Percentiles rank a stretch among this genome's conserved stretches.
Evolutionary conservation across 2,888 invertebrate genomes (phyloP).

Genomic region (Spilarctia lutea): DNA sequence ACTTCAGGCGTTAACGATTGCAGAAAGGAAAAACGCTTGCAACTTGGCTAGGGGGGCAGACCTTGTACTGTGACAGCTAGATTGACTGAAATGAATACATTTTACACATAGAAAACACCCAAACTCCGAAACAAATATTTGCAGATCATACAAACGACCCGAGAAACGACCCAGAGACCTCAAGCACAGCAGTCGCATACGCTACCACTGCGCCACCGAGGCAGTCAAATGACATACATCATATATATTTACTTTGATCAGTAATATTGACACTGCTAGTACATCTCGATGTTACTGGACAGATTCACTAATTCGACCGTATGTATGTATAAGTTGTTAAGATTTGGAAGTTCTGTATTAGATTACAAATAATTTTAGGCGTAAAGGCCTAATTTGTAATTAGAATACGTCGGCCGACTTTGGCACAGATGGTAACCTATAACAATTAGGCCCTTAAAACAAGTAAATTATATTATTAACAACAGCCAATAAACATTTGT

Average conservation of each 20-base stretch:
- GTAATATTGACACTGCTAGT: neutral
- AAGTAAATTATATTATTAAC: conserved; percentile 34
- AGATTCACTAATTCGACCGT: neutral
- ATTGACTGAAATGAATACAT: no score
- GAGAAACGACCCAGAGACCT: no score
- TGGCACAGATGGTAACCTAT: conserved; percentile 73
- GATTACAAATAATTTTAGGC: neutral
- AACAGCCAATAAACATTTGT: conserved; percentile 49
- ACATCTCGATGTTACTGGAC: neutral
- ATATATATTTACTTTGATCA: neutral
- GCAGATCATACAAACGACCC: no score
- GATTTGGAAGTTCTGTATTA: conserved; percentile 10
- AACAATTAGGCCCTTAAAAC: conserved; percentile 59
- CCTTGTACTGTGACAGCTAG: no score
- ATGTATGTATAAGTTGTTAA: neutral
- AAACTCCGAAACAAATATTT: no score
- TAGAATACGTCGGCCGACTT: conserved; percentile 59
- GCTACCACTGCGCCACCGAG: no score
- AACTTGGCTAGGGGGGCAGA: no score
- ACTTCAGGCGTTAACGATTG: no score
- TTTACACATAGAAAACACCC: no score
- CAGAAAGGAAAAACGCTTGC: no score
- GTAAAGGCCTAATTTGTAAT: conserved; percentile 48
- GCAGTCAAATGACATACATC: no score
- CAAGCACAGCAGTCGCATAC: no score